A percentile compares a stretch with the other conserved stretches of the same genome.
These are phyloP conservation scores for Plectrocnemia conspersa DNA, from an alignment of 1,140 invertebrate species.

Conservation along the genomic window DNA sequence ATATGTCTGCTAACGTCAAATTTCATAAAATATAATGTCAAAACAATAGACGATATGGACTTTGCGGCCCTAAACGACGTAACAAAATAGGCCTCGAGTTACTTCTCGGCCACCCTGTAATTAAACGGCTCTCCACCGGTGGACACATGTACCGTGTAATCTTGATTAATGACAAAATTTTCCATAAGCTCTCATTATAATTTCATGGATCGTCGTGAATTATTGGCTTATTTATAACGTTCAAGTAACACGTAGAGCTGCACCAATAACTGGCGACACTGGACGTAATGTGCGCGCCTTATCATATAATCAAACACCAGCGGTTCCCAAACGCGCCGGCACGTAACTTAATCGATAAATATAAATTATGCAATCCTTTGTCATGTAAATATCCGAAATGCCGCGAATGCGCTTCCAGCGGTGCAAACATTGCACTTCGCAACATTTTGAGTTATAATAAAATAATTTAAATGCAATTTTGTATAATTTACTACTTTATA, in stretches of 20 bases:
- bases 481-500: too few species aligned
- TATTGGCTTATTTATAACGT: conserved; percentile 24
- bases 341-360: not conserved
- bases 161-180: conserved; percentile 24
- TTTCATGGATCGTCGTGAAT: conserved; percentile 25
- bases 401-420: too few species aligned
- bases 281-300: conserved; percentile 16
- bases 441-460: too few species aligned
- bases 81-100: too few species aligned
- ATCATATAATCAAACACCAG: conserved; percentile 10
- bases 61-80: too few species aligned
- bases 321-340: not conserved
- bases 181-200: conserved; percentile 26
- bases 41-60: too few species aligned
- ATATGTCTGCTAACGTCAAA: too few species aligned
- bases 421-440: too few species aligned
- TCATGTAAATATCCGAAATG: too few species aligned
- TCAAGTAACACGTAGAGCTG: conserved; percentile 10
- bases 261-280: conserved; percentile 14
- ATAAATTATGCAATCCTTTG: too few species aligned
- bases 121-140: conserved; percentile 17
- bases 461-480: too few species aligned
- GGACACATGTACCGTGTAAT: conserved; percentile 22
- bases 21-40: too few species aligned
- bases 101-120: conserved; percentile 10